Percentiles rank a stretch among this genome's conserved stretches.
These are phyloP conservation scores for Rynchops niger DNA, from an alignment of 2,113 vertebrate genomes.

Conservation along the genomic window DNA sequence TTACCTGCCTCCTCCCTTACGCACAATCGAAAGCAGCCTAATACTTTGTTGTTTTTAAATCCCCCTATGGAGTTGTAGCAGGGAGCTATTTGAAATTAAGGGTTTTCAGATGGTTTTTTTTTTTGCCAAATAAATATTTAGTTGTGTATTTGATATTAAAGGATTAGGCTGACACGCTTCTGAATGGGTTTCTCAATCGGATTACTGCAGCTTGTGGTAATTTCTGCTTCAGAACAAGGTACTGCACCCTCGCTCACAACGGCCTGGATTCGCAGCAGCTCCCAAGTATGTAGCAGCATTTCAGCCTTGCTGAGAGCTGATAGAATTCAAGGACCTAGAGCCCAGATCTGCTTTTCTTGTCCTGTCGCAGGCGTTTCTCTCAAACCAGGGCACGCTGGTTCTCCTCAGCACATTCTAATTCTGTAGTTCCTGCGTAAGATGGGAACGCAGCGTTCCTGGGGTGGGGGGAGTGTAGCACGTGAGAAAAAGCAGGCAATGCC, in stretches of 20 bases:
- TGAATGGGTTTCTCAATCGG: constrained; percentile 56
- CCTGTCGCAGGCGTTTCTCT: background rate
- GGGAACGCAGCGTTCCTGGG: background rate
- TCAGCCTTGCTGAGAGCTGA: background rate
- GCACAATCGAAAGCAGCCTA: background rate
- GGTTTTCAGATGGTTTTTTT: background rate
- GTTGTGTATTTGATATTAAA: constrained; percentile 63
- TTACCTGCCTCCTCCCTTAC: constrained; percentile 18
- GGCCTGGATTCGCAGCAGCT: background rate
- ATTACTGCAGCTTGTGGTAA: constrained; percentile 46
- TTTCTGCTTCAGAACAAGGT: constrained; percentile 38
- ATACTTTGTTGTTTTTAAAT: constrained; percentile 38
- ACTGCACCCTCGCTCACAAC: background rate
- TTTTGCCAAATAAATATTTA: constrained; percentile 24
- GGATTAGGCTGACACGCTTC: constrained; percentile 57
- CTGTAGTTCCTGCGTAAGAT: background rate
- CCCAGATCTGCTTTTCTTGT: background rate
- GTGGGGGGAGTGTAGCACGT: background rate
- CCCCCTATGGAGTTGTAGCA: constrained; percentile 33
- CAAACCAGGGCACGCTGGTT: background rate
- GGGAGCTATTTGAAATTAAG: constrained; percentile 32
- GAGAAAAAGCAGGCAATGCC: background rate
- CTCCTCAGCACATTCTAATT: background rate
- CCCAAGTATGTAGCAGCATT: background rate
- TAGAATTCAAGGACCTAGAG: background rate